Conservation (phyloP, 2,888 invertebrate genomes). For the Pseudococcus longispinus region DNA sequence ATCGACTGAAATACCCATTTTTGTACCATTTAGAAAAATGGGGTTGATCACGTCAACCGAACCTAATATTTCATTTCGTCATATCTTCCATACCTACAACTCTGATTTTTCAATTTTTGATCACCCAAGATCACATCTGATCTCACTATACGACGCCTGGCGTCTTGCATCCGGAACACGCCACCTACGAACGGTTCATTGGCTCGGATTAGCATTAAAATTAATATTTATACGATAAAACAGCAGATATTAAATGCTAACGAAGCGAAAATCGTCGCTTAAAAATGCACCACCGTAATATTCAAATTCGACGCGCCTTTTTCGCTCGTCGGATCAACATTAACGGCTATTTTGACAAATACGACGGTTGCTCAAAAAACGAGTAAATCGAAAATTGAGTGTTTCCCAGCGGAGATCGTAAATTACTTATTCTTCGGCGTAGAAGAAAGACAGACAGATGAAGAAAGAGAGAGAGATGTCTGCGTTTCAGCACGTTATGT, state of each 20-base stretch:
- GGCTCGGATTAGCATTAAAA: conserved; percentile 6
- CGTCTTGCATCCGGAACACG: not conserved
- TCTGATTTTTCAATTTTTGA: too few species aligned
- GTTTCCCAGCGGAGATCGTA: conserved; percentile 41
- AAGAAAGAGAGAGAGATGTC: conserved; percentile 14
- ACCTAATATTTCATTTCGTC: too few species aligned
- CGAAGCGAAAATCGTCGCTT: not conserved
- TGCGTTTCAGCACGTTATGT: not conserved
- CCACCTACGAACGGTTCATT: not conserved
- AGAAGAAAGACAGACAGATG: too few species aligned
- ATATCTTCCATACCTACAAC: too few species aligned
- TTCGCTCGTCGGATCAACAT: not conserved
- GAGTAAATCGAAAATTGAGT: conserved; percentile 13
- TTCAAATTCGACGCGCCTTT: not conserved
- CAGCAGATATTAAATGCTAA: not conserved
- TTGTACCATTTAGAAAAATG: too few species aligned
- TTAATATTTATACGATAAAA: not conserved
- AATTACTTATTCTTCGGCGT: conserved; percentile 36
- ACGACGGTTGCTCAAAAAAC: conserved; percentile 4
- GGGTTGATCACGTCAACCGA: too few species aligned
- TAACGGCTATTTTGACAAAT: conserved; percentile 1
- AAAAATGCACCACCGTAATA: conserved; percentile 11
- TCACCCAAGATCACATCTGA: too few species aligned
- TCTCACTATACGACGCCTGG: too few species aligned
- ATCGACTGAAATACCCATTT: too few species aligned